Conservation (phyloP, 2,888 invertebrate genomes). For the Scrobipalpa costella region DNA sequence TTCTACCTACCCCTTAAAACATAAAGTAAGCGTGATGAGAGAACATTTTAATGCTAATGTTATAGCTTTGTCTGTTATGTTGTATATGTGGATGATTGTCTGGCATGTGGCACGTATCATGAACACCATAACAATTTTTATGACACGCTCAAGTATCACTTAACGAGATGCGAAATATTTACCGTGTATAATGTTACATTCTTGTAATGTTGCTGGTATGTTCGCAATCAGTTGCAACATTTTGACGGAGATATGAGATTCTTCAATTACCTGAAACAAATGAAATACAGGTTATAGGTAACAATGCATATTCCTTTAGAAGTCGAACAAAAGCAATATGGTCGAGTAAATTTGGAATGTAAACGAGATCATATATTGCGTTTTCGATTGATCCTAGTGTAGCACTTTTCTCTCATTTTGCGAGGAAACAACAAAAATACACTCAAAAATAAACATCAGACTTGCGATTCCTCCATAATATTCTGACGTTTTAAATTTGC, state of each 20-base stretch:
- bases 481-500: too few species aligned
- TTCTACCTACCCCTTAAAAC: too few species aligned
- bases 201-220: neutral
- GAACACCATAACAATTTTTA: neutral
- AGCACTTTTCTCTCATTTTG: too few species aligned
- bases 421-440: too few species aligned
- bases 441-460: too few species aligned
- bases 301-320: too few species aligned
- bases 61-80: neutral
- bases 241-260: neutral
- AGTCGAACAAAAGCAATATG: too few species aligned
- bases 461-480: too few species aligned
- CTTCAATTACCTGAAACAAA: neutral
- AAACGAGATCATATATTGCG: too few species aligned
- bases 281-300: neutral
- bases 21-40: too few species aligned
- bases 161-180: neutral
- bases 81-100: neutral
- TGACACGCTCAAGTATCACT: neutral
- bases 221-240: neutral
- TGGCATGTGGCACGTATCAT: neutral
- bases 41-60: slow-evolving; percentile 2
- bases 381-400: too few species aligned
- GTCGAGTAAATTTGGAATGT: too few species aligned
- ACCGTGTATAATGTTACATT: neutral